Evolutionary conservation across 1,140 invertebrate species (phyloP).

Genomic region (Thaumetopoea pityocampa): DNA sequence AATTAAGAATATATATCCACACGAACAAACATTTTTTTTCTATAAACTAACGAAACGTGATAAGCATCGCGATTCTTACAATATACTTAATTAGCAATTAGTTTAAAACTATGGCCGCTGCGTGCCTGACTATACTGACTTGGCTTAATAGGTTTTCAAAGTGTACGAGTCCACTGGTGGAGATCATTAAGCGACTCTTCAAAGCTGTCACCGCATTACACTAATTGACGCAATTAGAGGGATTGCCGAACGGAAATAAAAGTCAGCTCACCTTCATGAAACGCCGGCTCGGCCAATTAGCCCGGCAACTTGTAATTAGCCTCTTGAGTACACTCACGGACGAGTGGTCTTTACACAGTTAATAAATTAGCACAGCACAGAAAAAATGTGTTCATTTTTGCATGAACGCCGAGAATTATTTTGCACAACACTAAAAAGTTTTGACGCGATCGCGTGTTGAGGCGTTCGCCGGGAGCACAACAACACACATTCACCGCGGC

Average conservation of each 20-base stretch:
- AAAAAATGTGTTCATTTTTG: conserved; percentile 48
- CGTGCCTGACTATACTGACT: conserved; percentile 16
- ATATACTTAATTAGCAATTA: conserved; percentile 23
- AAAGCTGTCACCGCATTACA: conserved; percentile 73
- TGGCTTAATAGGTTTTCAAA: conserved; percentile 56
- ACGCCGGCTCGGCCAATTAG: conserved; percentile 71
- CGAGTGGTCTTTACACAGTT: conserved; percentile 53
- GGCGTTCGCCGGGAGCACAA: conserved; percentile 4
- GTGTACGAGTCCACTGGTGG: conserved; percentile 35
- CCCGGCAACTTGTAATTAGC: conserved; percentile 66
- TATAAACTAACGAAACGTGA: conserved; percentile 4
- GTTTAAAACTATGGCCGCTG: conserved; percentile 18
- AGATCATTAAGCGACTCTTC: conserved; percentile 70
- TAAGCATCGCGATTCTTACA: conserved; percentile 13
- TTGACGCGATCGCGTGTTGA: conserved; percentile 59
- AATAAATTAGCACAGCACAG: conserved; percentile 51
- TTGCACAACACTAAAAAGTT: conserved; percentile 65
- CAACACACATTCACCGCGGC: conserved; percentile 39
- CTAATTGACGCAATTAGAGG: conserved; percentile 76
- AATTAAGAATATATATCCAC: no score
- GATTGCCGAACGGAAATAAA: conserved; percentile 75
- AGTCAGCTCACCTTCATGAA: conserved; percentile 74
- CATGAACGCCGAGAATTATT: conserved; percentile 30
- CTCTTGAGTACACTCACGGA: conserved; percentile 51
- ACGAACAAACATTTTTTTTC: no score